Percentiles rank a stretch among this genome's conserved stretches.
phyloP scores from a whole-genome alignment of 2,113 vertebrate genomes.

The human (Homo sapiens) region GRCh38 chr1:71473001-71473500 shows the following conservation, averaged over 20 bases:
- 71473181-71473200: background rate
- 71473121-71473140: background rate
- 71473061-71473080: background rate
- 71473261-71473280: background rate
- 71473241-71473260: background rate
- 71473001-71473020: background rate
- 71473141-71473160: background rate
- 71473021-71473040: background rate
- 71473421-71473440: background rate
- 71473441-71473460: background rate
- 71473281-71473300: background rate
- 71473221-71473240: background rate
- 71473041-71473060: background rate
- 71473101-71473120: background rate
- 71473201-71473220: background rate
- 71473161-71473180: background rate
- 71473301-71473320: background rate
- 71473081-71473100: slow-evolving; percentile 7
- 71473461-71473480: background rate
- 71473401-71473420: background rate
- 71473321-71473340: background rate
- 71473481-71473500: background rate
- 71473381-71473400: background rate
- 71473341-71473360: slow-evolving; percentile 39
- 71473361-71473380: background rate